Percentiles rank a stretch among this genome's conserved stretches.
Conservation (phyloP, 1,140 invertebrate species). For the Linepithema humile region DNA sequence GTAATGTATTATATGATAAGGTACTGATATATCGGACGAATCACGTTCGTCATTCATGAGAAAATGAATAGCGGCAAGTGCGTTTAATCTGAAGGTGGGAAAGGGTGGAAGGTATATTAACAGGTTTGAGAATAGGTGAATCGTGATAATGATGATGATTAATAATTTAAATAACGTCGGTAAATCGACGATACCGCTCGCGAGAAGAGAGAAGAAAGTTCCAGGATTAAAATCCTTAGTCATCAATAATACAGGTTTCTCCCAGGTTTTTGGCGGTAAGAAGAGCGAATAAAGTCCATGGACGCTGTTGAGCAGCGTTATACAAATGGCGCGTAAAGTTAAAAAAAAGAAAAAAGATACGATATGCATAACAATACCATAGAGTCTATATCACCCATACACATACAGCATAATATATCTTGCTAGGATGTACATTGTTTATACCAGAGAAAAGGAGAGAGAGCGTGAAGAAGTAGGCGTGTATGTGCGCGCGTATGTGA, state of each 20-base stretch:
- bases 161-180: constrained; percentile 32
- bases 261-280: background rate
- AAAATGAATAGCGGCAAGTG: background rate
- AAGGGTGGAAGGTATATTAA: background rate
- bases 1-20: constrained; percentile 80
- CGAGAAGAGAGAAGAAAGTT: background rate
- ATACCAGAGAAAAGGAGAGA: constrained; percentile 69
- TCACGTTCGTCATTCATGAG: constrained; percentile 23
- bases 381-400: constrained; percentile 82
- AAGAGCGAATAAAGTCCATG: constrained; percentile 16
- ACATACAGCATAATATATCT: constrained; percentile 84
- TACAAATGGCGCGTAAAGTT: constrained; percentile 69
- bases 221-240: constrained; percentile 24
- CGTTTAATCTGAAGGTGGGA: background rate
- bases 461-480: constrained; percentile 2
- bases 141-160: constrained; percentile 6
- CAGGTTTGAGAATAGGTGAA: background rate
- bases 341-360: constrained; percentile 69
- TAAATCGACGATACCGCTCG: background rate
- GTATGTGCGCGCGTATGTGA: constrained; percentile 42
- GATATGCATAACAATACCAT: constrained; percentile 83
- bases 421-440: constrained; percentile 84
- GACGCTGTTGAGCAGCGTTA: constrained; percentile 81
- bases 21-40: constrained; percentile 43
- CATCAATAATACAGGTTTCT: constrained; percentile 31